phyloP scores from a whole-genome alignment of 2,113 vertebrate species.

The Mustelus asterias region DNA sequence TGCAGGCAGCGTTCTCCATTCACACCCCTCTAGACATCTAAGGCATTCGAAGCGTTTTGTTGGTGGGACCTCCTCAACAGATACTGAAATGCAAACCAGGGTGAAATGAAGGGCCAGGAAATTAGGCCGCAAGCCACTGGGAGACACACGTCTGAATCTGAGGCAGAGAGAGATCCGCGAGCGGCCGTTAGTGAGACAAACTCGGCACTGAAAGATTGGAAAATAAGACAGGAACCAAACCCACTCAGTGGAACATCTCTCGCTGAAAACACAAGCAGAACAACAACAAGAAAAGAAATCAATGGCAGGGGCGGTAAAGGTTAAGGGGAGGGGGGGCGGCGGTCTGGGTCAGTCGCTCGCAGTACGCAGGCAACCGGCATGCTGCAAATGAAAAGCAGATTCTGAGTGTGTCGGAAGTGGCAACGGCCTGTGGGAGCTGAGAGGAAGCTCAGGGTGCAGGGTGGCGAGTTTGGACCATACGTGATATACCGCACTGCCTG shows the following conservation, averaged over 20 bases:
- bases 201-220: neutral
- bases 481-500: slow-evolving; percentile 45
- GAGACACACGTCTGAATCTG: neutral
- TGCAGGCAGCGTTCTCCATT: no score
- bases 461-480: slow-evolving; percentile 60
- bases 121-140: no score
- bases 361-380: neutral
- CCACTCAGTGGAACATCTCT: neutral
- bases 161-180: neutral
- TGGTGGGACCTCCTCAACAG: no score
- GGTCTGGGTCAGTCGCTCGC: neutral
- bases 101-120: neutral
- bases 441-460: slow-evolving; percentile 52
- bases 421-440: slow-evolving; percentile 56
- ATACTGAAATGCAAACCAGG: neutral
- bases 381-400: slow-evolving; percentile 40
- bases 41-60: no score
- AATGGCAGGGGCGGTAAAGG: neutral
- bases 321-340: no score
- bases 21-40: no score
- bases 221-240: neutral
- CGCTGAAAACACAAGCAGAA: neutral
- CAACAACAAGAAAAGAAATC: neutral
- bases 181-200: neutral
- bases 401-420: slow-evolving; percentile 67